Evolutionary conservation across 2,888 invertebrate species (phyloP), one percentile per base, ranked within the genome.

Genomic region (Anticlea derivata): DNA sequence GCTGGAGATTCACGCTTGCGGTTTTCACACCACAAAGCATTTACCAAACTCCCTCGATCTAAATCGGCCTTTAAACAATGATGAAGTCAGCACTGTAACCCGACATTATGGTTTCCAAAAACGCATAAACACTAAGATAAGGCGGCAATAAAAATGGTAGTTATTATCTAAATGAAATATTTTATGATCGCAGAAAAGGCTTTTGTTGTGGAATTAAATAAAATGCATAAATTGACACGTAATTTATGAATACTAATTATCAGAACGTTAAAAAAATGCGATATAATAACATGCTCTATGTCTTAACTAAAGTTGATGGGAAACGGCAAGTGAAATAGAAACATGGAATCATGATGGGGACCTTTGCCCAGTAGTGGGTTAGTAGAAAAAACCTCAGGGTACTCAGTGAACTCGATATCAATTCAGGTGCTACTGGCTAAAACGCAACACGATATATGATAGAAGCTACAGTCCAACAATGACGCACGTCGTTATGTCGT

Each of bases 101-200:
- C 7, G n/a, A 41, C 46, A 41, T 26, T 23, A 20, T 30, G 22
- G n/a, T 11, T 27, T 27, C 27, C 44, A 13, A 41, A 51, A 38
- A 41, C 41, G 40, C 46, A 37, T 45, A 24, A 45, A 45, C 39
- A 30, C 35, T 40, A 34, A 50, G 46, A 47, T 52, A 52, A 52
- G 31, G 13, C 7, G 3, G 6, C 8, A 24, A 52, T 33, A 38
- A 47, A 49, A 37, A 30, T 26, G 8, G 24, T 22, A 11, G 24
- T 37, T 20, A 17, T 30, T 45, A 51, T 47, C 41, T 41, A 11
- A 43, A 33, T 38, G 37, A 47, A 31, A 27, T 33, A 41, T 33
- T 41, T 40, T 47, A 47, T 35, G 30, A 43, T 27, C 24, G 7
- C 24, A 34, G 12, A 35, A 41, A 44, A 44, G 11, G 12, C 20